These are phyloP conservation scores for Argyrosomus regius DNA, from an alignment of 2,797 vertebrate genomes.

Conservation along the genomic window DNA sequence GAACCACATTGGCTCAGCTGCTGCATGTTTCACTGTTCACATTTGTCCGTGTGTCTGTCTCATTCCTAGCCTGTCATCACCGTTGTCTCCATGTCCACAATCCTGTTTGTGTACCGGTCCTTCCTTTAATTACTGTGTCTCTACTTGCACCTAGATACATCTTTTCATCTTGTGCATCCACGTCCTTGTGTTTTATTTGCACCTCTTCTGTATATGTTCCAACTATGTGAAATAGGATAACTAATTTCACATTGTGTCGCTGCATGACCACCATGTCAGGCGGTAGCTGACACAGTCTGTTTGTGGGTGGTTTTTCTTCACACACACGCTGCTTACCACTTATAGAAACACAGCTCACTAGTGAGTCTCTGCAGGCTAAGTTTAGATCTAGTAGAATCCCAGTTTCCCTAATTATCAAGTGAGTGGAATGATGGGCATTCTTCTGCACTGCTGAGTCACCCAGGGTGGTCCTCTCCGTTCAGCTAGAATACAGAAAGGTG, in stretches of 20 bases:
- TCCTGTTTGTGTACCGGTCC: background rate
- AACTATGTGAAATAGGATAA: background rate
- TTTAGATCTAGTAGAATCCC: constrained; percentile 41
- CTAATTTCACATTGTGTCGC: background rate
- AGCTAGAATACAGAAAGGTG: background rate
- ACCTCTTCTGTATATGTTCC: background rate
- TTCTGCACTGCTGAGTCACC: constrained; percentile 24
- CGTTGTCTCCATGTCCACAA: background rate
- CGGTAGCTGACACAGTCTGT: background rate
- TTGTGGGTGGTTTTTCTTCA: constrained; percentile 22
- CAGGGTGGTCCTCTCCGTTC: constrained; percentile 27
- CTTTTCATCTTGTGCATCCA: background rate
- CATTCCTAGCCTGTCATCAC: constrained; percentile 27
- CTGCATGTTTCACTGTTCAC: constrained; percentile 36
- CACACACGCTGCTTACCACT: constrained; percentile 15
- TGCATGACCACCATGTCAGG: background rate
- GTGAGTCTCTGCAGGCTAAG: constrained; percentile 34
- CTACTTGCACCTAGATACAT: background rate
- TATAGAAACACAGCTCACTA: constrained; percentile 28
- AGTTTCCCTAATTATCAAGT: constrained; percentile 39
- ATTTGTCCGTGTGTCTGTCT: constrained; percentile 15
- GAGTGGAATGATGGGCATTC: constrained; percentile 33
- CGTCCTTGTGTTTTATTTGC: background rate
- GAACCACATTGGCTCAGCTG: constrained; percentile 55
- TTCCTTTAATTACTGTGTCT: background rate